phyloP scores from a whole-genome alignment of 2,797 vertebrate species.

The Staurois parvus region DNA sequence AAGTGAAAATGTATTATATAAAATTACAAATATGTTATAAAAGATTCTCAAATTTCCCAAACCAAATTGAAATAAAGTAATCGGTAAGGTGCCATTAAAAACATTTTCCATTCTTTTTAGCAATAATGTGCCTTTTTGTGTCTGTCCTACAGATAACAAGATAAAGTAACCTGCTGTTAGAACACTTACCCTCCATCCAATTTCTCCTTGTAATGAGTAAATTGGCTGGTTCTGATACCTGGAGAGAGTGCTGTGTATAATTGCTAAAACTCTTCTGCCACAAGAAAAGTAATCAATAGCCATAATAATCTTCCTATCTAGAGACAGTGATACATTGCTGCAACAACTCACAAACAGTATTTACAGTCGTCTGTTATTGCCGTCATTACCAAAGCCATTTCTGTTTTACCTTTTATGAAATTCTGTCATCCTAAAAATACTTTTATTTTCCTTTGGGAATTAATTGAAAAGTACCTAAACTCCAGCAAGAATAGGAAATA shows the following conservation, averaged over 20 bases:
- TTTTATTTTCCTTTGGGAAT: not conserved
- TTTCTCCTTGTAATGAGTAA: slow-evolving; percentile 41
- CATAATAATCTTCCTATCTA: slow-evolving; percentile 42
- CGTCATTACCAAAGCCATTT: slow-evolving; percentile 1
- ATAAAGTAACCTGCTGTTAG: slow-evolving; percentile 40
- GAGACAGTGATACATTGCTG: slow-evolving; percentile 40
- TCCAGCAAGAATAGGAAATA: not conserved
- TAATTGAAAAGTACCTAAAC: slow-evolving; percentile 16
- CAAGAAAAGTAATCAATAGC: slow-evolving; percentile 56
- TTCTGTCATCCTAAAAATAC: slow-evolving; percentile 1
- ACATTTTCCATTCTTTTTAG: slow-evolving; percentile 49
- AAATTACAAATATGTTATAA: not conserved
- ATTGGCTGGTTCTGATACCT: slow-evolving; percentile 25
- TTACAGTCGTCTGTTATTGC: slow-evolving; percentile 17
- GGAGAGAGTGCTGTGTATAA: slow-evolving; percentile 37
- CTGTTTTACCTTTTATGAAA: slow-evolving; percentile 32
- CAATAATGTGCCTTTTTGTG: slow-evolving; percentile 36
- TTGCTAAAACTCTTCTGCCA: slow-evolving; percentile 29
- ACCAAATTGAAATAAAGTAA: slow-evolving; percentile 20
- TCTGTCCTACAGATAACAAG: slow-evolving; percentile 40
- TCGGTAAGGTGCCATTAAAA: slow-evolving; percentile 33
- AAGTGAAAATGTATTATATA: too few relatives aligned
- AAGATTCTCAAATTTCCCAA: slow-evolving; percentile 13
- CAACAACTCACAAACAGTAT: slow-evolving; percentile 14
- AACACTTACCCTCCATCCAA: slow-evolving; percentile 35